Conservation (phyloP, 1,140 invertebrate genomes). For the Polypedilum pembai region DNA sequence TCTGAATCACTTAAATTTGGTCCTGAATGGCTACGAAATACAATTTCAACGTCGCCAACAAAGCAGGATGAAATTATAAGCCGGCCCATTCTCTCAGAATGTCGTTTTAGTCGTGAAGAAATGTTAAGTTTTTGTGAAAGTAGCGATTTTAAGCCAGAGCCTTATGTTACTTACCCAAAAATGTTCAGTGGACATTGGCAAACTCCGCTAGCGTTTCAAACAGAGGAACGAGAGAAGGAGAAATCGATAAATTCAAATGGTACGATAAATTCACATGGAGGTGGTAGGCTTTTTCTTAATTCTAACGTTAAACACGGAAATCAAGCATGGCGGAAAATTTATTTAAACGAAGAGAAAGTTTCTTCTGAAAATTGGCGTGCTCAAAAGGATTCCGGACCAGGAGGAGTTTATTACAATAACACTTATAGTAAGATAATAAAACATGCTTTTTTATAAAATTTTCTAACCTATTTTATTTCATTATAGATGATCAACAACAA, state of each 20-base stretch:
- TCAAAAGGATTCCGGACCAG: background rate
- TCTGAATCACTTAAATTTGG: constrained; percentile 67
- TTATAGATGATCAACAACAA: too few relatives aligned
- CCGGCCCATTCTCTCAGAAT: background rate
- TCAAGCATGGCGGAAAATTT: background rate
- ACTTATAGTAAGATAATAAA: too few relatives aligned
- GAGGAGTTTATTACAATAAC: background rate
- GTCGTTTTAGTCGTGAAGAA: background rate
- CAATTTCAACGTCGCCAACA: background rate
- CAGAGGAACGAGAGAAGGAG: background rate
- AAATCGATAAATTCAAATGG: background rate
- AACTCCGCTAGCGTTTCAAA: background rate
- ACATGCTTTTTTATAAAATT: too few relatives aligned
- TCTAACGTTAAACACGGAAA: background rate
- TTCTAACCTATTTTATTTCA: too few relatives aligned
- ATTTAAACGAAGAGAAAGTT: background rate
- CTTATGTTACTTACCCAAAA: background rate
- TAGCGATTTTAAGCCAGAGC: background rate
- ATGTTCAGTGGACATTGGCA: background rate
- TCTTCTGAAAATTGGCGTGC: background rate
- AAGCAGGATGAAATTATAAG: background rate
- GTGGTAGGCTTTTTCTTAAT: background rate
- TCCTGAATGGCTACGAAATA: constrained; percentile 63
- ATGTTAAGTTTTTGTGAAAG: background rate
- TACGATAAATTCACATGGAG: background rate